phyloP scores from a whole-genome alignment of 2,888 invertebrate species.

The Tetranychus piercei region DNA sequence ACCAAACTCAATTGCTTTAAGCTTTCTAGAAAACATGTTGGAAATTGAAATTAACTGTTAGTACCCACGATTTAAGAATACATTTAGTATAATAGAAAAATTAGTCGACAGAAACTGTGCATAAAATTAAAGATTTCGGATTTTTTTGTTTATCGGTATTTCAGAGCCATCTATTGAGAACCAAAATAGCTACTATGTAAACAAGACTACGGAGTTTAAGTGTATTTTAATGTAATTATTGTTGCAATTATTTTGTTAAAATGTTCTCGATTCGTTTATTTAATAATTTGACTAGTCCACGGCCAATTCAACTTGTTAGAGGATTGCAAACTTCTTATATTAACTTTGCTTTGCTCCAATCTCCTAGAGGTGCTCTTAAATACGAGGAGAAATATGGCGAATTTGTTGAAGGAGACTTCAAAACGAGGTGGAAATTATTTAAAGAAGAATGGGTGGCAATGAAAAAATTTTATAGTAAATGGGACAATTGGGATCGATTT shows the following conservation, averaged over 20 bases:
- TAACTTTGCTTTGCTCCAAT: neutral
- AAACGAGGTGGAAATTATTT: neutral
- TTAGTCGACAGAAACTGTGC: too few relatives aligned
- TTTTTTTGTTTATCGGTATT: too few relatives aligned
- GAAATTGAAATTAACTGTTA: too few relatives aligned
- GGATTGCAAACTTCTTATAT: neutral
- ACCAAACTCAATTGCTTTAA: slow-evolving; percentile 57
- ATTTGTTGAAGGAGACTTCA: neutral
- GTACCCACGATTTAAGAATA: too few relatives aligned
- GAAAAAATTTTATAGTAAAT: neutral
- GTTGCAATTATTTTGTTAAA: neutral
- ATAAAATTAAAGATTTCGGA: too few relatives aligned
- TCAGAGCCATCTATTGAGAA: too few relatives aligned
- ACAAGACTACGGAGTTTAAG: too few relatives aligned
- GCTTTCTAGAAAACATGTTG: slow-evolving; percentile 53
- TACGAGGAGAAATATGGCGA: neutral
- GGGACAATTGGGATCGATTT: neutral
- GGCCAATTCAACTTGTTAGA: neutral
- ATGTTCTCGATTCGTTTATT: neutral
- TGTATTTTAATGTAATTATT: too few relatives aligned
- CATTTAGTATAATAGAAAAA: too few relatives aligned
- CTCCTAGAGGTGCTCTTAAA: neutral
- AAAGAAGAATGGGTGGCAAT: neutral
- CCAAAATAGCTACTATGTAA: too few relatives aligned
- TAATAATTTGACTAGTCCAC: neutral